Base-by-base conservation (phyloP, 1,140 invertebrate genomes). In the Brachionus manjavacas region DNA sequence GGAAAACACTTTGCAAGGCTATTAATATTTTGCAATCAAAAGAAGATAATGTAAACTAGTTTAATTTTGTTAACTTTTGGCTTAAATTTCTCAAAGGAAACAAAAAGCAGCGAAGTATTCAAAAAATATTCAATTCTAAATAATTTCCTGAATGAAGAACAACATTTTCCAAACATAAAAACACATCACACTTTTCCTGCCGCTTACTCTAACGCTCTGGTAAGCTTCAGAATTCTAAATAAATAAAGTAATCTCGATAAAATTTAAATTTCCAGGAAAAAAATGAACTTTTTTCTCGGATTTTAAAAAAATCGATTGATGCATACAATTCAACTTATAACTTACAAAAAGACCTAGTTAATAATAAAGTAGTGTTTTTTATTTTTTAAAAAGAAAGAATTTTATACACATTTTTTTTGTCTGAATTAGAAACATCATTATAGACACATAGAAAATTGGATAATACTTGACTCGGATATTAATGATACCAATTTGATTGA, bases 1-100 rank as follows among this genome's bases (percentile, higher is more conserved):
- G 85, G 43, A 86, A 85, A 8, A 86, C 86, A 1, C 85, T 90
- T 28, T 85, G 86, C 14, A 85, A 87, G 23, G 88, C 88, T 8
- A 85, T 89, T 43, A 89, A 89, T 49, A 1, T 49, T 25, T 35
- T 25, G 28, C 72, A 76, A 25, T 12, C 39, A 2, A 76, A 49
- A 25, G 72, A 76, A 49, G 52, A 76, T 14, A 76, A 25, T 25
- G 72, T 76, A 76, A 76, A 49, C 4, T 46, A 3, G 16, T 28
- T 12, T 64, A 74, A 76, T 39, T n/a, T 39, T 16, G n/a, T 41
- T 16, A 72, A 43, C 4, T 72, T 72, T 20, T 20, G 8, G 43
- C 12, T 70, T 66, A 12, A 66, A 66, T 25, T 66, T 35, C 31
- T 35, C 11, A 68, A 39, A 72, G 68, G 16, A 72, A 7, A 41